These are phyloP conservation scores for Talpa occidentalis DNA, from an alignment of 2,113 vertebrate genomes.

Conservation along the genomic window DNA sequence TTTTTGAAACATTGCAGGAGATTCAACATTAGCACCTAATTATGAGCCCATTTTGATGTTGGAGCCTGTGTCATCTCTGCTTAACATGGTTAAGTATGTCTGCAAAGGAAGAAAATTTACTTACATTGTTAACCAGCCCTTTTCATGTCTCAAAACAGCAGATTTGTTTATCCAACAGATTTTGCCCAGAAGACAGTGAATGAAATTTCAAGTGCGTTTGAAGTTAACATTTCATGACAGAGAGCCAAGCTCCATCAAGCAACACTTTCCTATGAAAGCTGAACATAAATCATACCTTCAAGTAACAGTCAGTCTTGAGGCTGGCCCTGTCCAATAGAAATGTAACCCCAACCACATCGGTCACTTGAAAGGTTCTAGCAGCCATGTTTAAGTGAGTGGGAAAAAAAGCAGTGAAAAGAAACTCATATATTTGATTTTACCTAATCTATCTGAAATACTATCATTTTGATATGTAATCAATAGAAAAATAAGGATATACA, in stretches of 20 bases:
- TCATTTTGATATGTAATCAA: neutral
- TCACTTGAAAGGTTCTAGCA: neutral
- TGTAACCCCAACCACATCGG: neutral
- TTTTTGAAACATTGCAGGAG: conserved; percentile 56
- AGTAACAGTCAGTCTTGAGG: conserved; percentile 15
- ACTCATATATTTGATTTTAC: conserved; percentile 17
- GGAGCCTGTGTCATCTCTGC: conserved; percentile 58
- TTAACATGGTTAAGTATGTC: conserved; percentile 62
- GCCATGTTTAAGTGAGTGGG: neutral
- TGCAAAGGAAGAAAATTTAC: conserved; percentile 60
- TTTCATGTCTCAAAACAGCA: conserved; percentile 58
- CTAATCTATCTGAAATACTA: neutral
- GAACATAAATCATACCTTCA: conserved; percentile 57
- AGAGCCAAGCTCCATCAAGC: conserved; percentile 65
- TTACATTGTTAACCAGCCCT: conserved; percentile 46
- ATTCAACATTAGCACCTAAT: conserved; percentile 68
- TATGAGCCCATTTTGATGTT: neutral
- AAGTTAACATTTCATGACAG: conserved; percentile 66
- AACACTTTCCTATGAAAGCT: conserved; percentile 59
- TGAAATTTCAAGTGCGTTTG: conserved; percentile 74
- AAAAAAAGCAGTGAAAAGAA: neutral
- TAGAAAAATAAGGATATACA: neutral
- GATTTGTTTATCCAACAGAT: conserved; percentile 69
- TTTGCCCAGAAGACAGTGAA: conserved; percentile 68
- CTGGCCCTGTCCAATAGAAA: neutral